phyloP scores from a whole-genome alignment of 2,113 vertebrate genomes.

The Muscicapa adusta region DNA sequence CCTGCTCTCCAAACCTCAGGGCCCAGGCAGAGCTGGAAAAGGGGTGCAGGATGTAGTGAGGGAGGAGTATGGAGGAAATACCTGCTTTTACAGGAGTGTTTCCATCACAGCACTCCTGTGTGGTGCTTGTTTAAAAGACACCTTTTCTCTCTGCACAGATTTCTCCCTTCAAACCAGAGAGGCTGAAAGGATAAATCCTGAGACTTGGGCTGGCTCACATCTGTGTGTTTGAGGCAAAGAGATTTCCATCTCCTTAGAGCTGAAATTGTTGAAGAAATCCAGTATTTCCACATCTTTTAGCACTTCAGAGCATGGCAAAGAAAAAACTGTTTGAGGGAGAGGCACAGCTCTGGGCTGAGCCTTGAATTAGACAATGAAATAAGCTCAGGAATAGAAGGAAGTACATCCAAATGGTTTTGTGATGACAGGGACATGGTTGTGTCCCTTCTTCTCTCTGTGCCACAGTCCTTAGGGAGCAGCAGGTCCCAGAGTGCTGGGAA shows the following conservation, averaged over 20 bases:
- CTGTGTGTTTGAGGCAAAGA: background rate
- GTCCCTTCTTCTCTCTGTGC: background rate
- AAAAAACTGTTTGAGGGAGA: fast-evolving
- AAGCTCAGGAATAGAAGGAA: background rate
- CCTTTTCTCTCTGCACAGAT: background rate
- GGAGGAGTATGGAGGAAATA: background rate
- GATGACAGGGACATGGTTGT: background rate
- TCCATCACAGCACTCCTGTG: background rate
- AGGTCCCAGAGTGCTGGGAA: background rate
- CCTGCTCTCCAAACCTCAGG: background rate
- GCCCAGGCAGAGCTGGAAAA: background rate
- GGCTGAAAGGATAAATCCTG: background rate
- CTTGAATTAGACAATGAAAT: background rate
- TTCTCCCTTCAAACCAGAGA: background rate
- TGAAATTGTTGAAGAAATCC: background rate
- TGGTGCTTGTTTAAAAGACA: background rate
- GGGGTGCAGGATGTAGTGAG: background rate
- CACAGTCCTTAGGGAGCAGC: fast-evolving
- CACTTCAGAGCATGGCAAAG: background rate
- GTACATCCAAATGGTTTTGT: background rate
- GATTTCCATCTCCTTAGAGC: background rate
- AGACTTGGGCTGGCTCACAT: background rate
- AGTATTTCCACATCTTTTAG: background rate
- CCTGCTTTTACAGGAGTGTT: background rate
- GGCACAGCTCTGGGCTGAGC: background rate